Evolutionary conservation across 2,888 invertebrate genomes (phyloP).

Genomic region (Tholera decimalis): DNA sequence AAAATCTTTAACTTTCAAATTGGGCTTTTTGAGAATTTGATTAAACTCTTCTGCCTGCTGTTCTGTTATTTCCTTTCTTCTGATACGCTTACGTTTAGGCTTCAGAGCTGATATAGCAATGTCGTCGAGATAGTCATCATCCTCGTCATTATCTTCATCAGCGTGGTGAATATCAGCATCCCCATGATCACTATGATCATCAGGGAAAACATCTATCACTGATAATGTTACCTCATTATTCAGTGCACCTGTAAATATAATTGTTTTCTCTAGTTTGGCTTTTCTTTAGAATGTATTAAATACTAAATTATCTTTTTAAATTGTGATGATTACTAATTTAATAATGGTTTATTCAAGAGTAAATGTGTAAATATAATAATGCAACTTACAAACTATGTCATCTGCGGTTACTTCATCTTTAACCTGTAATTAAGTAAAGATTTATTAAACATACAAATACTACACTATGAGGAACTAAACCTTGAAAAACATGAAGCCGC

Average conservation of each 20-base stretch:
- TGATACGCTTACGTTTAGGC: slow-evolving; percentile 75
- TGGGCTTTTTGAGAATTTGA: slow-evolving; percentile 76
- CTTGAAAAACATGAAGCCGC: too few relatives aligned
- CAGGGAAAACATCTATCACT: slow-evolving; percentile 68
- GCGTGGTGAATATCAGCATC: slow-evolving; percentile 59
- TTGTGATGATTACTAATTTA: background rate
- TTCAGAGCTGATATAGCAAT: slow-evolving; percentile 82
- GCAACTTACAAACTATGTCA: slow-evolving; percentile 83
- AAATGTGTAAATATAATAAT: background rate
- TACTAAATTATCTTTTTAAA: background rate
- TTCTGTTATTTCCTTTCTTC: slow-evolving; percentile 72
- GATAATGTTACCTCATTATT: slow-evolving; percentile 73
- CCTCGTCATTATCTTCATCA: slow-evolving; percentile 65
- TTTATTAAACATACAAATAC: slow-evolving; percentile 13
- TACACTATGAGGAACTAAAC: background rate
- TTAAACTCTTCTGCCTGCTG: slow-evolving; percentile 77
- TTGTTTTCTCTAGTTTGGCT: slow-evolving; percentile 1
- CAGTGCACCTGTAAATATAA: slow-evolving; percentile 73
- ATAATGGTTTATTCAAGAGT: background rate
- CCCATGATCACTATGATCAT: slow-evolving; percentile 57
- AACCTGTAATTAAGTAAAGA: slow-evolving; percentile 74
- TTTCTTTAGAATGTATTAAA: background rate
- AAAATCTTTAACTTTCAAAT: slow-evolving; percentile 85
- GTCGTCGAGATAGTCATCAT: slow-evolving; percentile 78
- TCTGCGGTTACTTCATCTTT: slow-evolving; percentile 85